Percentiles rank a stretch among this genome's conserved stretches.
phyloP scores from a whole-genome alignment of 2,888 invertebrate species.

The Frankliniella fusca region DNA sequence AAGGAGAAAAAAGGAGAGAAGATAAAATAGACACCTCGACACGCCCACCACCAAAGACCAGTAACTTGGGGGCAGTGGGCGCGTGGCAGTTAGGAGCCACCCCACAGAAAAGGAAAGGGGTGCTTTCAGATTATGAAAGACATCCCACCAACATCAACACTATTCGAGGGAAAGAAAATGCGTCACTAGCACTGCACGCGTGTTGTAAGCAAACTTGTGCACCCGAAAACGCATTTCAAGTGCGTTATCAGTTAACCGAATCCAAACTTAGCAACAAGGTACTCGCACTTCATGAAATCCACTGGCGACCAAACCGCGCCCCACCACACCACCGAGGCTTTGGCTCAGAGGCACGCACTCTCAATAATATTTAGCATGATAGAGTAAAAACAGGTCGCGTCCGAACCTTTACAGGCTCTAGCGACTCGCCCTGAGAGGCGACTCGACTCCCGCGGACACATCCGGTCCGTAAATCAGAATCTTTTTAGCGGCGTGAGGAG shows the following conservation, averaged over 20 bases:
- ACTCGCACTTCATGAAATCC: no score
- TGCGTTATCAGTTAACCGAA: no score
- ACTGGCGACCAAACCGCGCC: no score
- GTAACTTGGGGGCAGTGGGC: neutral
- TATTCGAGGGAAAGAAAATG: no score
- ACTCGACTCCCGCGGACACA: neutral
- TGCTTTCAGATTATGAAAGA: no score
- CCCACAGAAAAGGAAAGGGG: neutral
- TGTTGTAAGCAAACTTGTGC: no score
- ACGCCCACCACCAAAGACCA: neutral
- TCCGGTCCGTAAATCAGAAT: neutral
- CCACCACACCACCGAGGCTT: neutral
- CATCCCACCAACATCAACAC: no score
- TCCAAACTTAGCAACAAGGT: no score
- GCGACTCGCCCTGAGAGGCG: no score
- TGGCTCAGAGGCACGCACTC: slow-evolving; percentile 3
- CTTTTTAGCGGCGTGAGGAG: neutral
- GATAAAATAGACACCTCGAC: neutral
- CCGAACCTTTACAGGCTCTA: no score
- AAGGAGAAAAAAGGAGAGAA: neutral
- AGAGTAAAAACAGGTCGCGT: neutral
- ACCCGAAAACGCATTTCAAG: no score
- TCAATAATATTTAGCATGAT: slow-evolving; percentile 8
- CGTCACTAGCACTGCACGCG: no score
- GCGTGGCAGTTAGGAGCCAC: neutral